These are phyloP conservation scores for Papilio protenor DNA, from an alignment of 2,888 invertebrate genomes.

Conservation along the genomic window DNA sequence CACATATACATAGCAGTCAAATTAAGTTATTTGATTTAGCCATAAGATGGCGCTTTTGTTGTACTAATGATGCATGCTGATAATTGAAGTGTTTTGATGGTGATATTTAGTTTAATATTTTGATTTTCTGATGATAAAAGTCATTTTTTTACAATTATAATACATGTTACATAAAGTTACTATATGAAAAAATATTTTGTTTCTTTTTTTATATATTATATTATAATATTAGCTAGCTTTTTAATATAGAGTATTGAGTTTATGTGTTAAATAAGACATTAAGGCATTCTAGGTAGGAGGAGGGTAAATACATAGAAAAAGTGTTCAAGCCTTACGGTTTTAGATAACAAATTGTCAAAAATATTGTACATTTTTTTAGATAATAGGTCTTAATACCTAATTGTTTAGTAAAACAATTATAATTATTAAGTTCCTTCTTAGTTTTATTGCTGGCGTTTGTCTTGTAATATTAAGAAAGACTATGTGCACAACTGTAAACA, in stretches of 20 bases:
- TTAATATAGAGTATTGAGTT: background rate
- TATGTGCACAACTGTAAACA: constrained; percentile 1
- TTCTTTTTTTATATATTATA: background rate
- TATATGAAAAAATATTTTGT: background rate
- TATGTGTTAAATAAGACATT: background rate
- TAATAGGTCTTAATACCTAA: background rate
- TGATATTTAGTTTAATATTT: constrained; percentile 20
- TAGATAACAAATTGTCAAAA: background rate
- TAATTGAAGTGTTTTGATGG: background rate
- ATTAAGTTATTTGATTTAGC: constrained; percentile 13
- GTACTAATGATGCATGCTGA: constrained; percentile 10
- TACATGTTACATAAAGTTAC: constrained; percentile 10
- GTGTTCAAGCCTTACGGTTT: background rate
- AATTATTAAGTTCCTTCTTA: background rate
- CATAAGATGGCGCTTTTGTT: constrained; percentile 19
- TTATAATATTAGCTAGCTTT: background rate
- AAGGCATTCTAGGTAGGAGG: background rate
- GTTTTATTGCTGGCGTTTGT: background rate
- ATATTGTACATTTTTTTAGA: background rate
- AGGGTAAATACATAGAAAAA: background rate
- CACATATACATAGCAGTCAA: constrained; percentile 3
- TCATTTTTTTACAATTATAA: constrained; percentile 8
- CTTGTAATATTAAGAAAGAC: background rate
- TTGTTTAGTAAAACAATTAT: background rate
- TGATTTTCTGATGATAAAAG: constrained; percentile 15